A percentile compares a stretch with the other conserved stretches of the same genome.
Conservation (phyloP, 2,113 vertebrate species). For the Melozone crissalis region DNA sequence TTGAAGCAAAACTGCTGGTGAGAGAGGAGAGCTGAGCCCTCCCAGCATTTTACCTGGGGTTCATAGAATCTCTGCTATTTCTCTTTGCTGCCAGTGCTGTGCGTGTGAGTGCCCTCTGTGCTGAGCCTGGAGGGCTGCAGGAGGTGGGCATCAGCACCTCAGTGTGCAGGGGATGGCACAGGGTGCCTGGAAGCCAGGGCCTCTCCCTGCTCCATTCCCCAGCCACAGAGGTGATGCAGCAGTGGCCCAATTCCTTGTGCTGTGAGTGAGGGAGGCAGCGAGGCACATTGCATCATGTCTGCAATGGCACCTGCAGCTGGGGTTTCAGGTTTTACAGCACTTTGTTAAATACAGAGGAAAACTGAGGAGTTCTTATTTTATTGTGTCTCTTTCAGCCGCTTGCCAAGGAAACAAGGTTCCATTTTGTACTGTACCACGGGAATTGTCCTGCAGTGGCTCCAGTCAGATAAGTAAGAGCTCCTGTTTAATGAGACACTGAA, state of each 20-base stretch:
- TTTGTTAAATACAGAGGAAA: slow-evolving; percentile 10
- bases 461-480: slow-evolving; percentile 91
- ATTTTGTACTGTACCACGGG: slow-evolving; percentile 97
- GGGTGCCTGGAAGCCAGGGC: background rate
- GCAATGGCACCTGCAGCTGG: background rate
- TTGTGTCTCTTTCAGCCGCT: slow-evolving; percentile 79
- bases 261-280: background rate
- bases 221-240: background rate
- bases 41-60: background rate
- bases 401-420: slow-evolving; percentile 96
- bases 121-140: background rate
- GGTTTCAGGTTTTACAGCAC: background rate
- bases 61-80: background rate
- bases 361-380: slow-evolving; percentile 28
- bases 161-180: background rate
- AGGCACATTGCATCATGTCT: background rate
- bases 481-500: background rate
- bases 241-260: background rate
- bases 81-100: background rate
- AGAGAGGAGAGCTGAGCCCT: background rate
- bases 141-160: background rate
- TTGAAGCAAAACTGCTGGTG: background rate
- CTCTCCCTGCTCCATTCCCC: background rate
- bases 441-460: slow-evolving; percentile 98
- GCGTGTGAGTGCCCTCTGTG: background rate